Evolutionary conservation across 2,113 vertebrate species (phyloP).

Genomic region (Plestiodon gilberti): DNA sequence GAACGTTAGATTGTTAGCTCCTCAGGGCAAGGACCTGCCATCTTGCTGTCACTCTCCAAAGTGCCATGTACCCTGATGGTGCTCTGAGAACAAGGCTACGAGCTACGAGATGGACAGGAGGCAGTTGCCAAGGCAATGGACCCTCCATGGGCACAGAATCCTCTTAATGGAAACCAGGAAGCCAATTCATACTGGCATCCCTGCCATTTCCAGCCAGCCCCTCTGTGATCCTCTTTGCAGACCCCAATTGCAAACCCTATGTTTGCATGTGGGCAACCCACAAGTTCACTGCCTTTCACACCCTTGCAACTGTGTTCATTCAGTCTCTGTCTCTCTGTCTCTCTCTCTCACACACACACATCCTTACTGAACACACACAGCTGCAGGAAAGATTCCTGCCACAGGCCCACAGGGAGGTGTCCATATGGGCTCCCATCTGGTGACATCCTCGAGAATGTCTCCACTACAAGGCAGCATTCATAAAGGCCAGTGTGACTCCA

Average conservation of each 20-base stretch:
- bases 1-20: not conserved
- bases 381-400: constrained; percentile 7
- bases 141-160: not conserved
- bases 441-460: not conserved
- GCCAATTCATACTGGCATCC: not conserved
- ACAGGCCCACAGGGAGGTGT: not conserved
- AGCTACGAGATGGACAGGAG: not conserved
- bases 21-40: too few relatives aligned
- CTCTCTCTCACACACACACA: not conserved
- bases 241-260: not conserved
- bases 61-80: too few relatives aligned
- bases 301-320: not conserved
- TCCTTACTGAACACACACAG: not conserved
- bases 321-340: not conserved
- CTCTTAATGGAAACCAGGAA: not conserved
- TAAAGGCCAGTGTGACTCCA: not conserved
- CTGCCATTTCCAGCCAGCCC: not conserved
- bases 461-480: not conserved
- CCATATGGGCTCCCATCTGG: constrained; percentile 29
- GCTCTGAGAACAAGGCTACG: too few relatives aligned
- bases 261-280: not conserved
- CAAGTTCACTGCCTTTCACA: not conserved
- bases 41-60: too few relatives aligned
- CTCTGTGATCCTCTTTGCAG: not conserved
- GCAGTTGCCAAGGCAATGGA: not conserved